Base-by-base conservation (phyloP, 2,888 invertebrate genomes). In the Apeira syringaria region DNA sequence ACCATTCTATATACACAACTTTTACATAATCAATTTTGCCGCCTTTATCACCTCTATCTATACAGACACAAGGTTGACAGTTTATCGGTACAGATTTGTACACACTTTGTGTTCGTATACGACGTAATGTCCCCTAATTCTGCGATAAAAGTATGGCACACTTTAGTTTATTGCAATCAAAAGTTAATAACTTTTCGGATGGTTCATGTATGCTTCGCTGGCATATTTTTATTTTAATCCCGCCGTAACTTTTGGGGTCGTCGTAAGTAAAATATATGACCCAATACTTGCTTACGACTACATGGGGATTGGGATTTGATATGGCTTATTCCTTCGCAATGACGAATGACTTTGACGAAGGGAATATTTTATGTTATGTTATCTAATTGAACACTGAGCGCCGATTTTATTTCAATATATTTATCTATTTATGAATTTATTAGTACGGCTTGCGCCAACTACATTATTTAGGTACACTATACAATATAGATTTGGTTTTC, bases 151-250 rank as follows among this genome's bases (percentile, higher is more conserved):
- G 81, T 81, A 82, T 78, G 76, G 74, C 69, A 70, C 76, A 81
- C 85, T 85, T 78, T 74, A 80, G 76, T 85, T 83, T 84, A 85
- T 84, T 78, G 81, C 83, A 72, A 84, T 85, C 81, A 77, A 80
- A 81, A 81, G 79, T 84, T 85, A 83, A 83, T 84, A 83, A 82
- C 74, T 48, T 40, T 40, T 34, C 34, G 39, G 37, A 37, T 43
- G 48, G 42, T 46, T 37, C 42, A 37, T 47, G 46, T 46, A 47
- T 41, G 42, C 45, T 46, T 40, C 36, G 37, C 13, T 38, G 47
- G 36, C 38, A 35, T 43, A 42, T 47, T 47, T 43, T 38, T 46
- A 42, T 47, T 41, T 49, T 46, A 46, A 46, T 46, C 35, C 45
- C 27, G 35, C 45, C 35, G 40, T 46, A 40, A 46, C 45, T 39